A percentile compares a stretch with the other conserved stretches of the same genome.
phyloP scores from a whole-genome alignment of 2,797 vertebrate species.

The Podarcis siculus region DNA sequence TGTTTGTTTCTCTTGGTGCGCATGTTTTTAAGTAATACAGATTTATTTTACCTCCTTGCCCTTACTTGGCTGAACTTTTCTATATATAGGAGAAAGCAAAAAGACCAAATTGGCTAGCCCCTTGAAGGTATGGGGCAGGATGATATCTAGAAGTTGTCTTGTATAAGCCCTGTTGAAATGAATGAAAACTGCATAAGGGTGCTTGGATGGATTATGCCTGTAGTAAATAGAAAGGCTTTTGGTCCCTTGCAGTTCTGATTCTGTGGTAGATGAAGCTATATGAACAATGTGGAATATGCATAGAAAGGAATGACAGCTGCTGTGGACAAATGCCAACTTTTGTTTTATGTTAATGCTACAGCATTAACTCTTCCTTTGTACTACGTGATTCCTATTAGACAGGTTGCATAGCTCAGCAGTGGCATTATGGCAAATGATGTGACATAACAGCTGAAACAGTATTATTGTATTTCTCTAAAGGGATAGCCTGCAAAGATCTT shows the following conservation, averaged over 20 bases:
- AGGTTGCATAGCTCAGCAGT: not conserved
- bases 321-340: slow-evolving; percentile 6
- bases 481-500: not conserved
- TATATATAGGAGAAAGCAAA: not conserved
- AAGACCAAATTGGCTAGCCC: not conserved
- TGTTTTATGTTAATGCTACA: not conserved
- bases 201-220: not conserved
- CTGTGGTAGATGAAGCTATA: not conserved
- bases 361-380: slow-evolving; percentile 14
- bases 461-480: slow-evolving; percentile 2
- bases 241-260: not conserved
- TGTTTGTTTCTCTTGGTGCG: too few relatives aligned
- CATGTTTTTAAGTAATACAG: not conserved
- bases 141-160: not conserved
- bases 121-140: not conserved
- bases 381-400: not conserved
- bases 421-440: not conserved
- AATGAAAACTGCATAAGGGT: not conserved
- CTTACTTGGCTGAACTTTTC: not conserved
- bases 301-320: slow-evolving; percentile 4
- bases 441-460: slow-evolving; percentile 20
- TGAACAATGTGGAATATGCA: not conserved
- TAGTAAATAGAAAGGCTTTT: not conserved
- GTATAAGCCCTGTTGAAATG: not conserved
- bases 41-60: not conserved